Conservation (phyloP, 2,113 vertebrate species). For the Tiliqua scincoides region DNA sequence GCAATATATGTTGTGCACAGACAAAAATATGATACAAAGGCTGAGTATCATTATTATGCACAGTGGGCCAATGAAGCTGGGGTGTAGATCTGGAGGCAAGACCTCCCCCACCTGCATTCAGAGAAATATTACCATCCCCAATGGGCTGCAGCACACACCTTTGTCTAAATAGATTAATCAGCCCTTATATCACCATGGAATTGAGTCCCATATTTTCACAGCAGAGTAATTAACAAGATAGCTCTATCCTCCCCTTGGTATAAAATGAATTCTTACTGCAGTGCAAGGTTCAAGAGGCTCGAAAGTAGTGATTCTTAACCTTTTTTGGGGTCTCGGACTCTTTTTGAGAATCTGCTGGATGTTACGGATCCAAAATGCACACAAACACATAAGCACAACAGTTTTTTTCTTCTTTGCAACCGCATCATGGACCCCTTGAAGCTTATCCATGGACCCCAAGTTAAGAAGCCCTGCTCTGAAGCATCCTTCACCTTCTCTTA, state of each 20-base stretch:
- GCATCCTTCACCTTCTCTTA: not conserved
- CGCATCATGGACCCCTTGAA: no score
- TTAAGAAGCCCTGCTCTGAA: not conserved
- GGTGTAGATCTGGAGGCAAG: not conserved
- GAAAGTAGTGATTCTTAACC: no score
- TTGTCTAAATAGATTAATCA: not conserved
- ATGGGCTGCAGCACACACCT: not conserved
- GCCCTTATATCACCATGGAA: not conserved
- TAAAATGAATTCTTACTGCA: not conserved
- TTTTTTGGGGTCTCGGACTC: no score
- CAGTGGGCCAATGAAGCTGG: no score
- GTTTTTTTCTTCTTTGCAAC: no score
- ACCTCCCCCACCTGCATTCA: not conserved
- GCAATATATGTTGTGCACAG: no score
- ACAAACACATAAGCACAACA: no score
- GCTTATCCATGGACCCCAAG: no score
- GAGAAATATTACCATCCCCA: not conserved
- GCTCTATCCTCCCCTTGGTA: not conserved
- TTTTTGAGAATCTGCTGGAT: no score
- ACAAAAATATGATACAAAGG: no score
- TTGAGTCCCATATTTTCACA: not conserved
- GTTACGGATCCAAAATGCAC: no score
- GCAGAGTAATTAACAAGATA: not conserved
- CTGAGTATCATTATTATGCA: no score
- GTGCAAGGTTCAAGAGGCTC: not conserved